Percentiles rank a stretch among this genome's conserved stretches.
phyloP scores from a whole-genome alignment of 2,888 invertebrate species.

The Caenorhabditis sp. region DNA sequence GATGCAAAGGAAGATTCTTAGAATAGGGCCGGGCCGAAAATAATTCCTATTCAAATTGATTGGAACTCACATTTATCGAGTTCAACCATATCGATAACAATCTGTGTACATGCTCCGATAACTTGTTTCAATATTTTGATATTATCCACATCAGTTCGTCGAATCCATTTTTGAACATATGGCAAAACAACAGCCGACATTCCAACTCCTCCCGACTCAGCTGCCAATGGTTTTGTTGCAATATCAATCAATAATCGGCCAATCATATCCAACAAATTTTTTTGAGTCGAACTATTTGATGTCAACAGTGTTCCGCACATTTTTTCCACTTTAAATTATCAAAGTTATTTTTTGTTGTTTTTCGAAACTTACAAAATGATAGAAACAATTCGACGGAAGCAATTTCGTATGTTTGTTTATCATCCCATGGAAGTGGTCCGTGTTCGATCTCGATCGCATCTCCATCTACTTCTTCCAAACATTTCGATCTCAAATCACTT shows the following conservation, averaged over 20 bases:
- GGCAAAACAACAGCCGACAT: conserved; percentile 89
- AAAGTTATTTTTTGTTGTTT: neutral
- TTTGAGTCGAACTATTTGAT: conserved; percentile 43
- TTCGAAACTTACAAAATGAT: conserved; percentile 38
- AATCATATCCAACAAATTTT: conserved; percentile 47
- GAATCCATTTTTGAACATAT: conserved; percentile 90
- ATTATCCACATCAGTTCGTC: conserved; percentile 74
- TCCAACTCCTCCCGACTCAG: conserved; percentile 88
- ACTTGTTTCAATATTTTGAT: conserved; percentile 49
- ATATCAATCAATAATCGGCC: conserved; percentile 45
- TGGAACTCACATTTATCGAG: conserved; percentile 29
- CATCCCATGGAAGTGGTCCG: conserved; percentile 49
- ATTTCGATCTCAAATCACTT: conserved; percentile 43
- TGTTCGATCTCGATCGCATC: conserved; percentile 27
- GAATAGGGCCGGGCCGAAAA: too few relatives aligned
- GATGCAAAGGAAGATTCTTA: too few relatives aligned
- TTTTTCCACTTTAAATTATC: conserved; percentile 43
- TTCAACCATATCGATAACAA: conserved; percentile 48
- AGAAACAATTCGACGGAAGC: conserved; percentile 51
- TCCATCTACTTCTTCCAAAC: conserved; percentile 33
- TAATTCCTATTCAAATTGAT: too few relatives aligned
- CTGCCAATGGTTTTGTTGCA: conserved; percentile 74
- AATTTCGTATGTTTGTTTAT: conserved; percentile 41
- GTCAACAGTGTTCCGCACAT: conserved; percentile 54
- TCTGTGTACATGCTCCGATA: conserved; percentile 52